Conservation (phyloP, 2,888 invertebrate genomes). For the Trichacis sp. region DNA sequence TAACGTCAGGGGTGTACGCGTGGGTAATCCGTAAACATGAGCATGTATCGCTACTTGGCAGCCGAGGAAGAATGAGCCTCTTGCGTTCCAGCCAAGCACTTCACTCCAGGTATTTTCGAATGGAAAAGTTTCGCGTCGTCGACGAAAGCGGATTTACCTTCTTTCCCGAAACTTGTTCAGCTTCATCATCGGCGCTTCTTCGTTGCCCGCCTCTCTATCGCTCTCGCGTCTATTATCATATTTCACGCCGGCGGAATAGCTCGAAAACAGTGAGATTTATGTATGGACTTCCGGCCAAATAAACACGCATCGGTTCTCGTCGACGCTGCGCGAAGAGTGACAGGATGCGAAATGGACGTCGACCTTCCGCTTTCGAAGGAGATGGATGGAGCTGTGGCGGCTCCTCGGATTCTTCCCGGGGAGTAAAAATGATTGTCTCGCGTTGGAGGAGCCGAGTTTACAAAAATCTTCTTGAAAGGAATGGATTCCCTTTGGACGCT, state of each 20-base stretch:
- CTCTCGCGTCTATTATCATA: conserved; percentile 62
- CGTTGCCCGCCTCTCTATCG: conserved; percentile 44
- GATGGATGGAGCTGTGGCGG: conserved; percentile 23
- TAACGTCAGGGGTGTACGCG: conserved; percentile 52
- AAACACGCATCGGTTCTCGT: conserved; percentile 55
- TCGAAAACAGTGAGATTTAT: conserved; percentile 66
- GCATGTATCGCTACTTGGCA: conserved; percentile 9
- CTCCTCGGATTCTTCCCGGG: not conserved
- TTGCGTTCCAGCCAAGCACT: conserved; percentile 8
- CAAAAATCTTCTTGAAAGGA: not conserved
- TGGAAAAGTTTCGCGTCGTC: conserved; percentile 6
- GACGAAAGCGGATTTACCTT: conserved; percentile 52
- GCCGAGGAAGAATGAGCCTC: conserved; percentile 7
- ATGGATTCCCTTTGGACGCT: not conserved
- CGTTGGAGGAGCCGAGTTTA: not conserved
- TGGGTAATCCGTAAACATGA: conserved; percentile 64
- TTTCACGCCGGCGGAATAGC: conserved; percentile 53
- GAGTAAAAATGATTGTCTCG: conserved; percentile 1
- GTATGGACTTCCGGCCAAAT: conserved; percentile 63
- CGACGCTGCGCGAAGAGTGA: conserved; percentile 43
- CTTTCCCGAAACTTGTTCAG: conserved; percentile 35
- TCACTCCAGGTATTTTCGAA: conserved; percentile 12
- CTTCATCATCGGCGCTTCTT: conserved; percentile 8
- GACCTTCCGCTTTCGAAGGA: conserved; percentile 31
- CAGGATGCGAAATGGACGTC: conserved; percentile 61